Evolutionary conservation across 2,113 vertebrate genomes (phyloP), one percentile per base, ranked within the genome.

Genomic region (Ctenomys sociabilis): DNA sequence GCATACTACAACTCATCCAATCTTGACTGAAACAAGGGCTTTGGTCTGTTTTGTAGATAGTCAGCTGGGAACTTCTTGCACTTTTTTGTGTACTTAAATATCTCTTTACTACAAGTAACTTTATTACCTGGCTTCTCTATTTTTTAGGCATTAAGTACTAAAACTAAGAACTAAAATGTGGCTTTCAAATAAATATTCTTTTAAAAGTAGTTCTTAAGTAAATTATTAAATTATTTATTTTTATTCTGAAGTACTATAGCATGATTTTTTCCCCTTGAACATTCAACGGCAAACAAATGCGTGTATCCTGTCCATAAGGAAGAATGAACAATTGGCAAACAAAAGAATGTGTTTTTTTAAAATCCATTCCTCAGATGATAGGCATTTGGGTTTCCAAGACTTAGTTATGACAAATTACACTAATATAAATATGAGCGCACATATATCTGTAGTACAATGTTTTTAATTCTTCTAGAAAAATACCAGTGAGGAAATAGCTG

Each of bases 171-270:
- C 3, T 80, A 86, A 68, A 92, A 73, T 57, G 6, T 83, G 14
- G 28, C 59, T 96, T 84, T n/a, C 16, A 19, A 94, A 73, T 63
- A 97, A 77, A 63, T 83, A 64, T 32, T 43, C 84, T 54, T 86
- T 83, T 26, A 43, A 94, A 95, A 66, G 28, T 63, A 75, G 5
- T 28, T 61, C 37, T 11, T 70, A 4, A 59, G 59, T 87, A 86
- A 61, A 63, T 63, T 11, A 26, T 57, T 40, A 37, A 35, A 78
- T 82, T 32, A 70, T 63, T 85, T 26, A 68, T 1, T 72, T 64
- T 37, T 82, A 3, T 63, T 89, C 12, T 83, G 1, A 37, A 72
- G 54, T 89, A 7, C 45, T 57, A 19, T 57, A 57, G 54, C 17
- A 57, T 57, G 54, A 57, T 21, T 40, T 83, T 92, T 94, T 66